A percentile compares a stretch with the other conserved stretches of the same genome.
Conservation (phyloP, 2,113 vertebrate genomes). For the Xiphophorus hellerii region DNA sequence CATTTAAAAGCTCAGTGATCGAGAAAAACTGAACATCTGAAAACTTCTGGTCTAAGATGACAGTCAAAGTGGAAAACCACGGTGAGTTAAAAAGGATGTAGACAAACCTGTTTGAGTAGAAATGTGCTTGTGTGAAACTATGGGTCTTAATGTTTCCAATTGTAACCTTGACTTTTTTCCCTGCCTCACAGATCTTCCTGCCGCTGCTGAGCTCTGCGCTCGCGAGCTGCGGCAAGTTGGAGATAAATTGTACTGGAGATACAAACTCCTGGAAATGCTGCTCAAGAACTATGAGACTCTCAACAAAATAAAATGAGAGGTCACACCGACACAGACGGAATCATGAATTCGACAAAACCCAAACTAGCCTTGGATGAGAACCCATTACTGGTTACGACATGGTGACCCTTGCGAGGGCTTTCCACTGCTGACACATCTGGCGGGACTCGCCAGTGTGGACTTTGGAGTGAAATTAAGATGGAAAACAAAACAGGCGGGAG, state of each 20-base stretch:
- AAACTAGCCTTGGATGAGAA: neutral
- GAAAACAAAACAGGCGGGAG: neutral
- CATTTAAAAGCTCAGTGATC: neutral
- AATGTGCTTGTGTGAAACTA: neutral
- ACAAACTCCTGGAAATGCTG: conserved; percentile 69
- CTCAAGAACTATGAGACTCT: conserved; percentile 58
- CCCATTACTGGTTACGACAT: neutral
- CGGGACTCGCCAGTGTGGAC: conserved; percentile 5
- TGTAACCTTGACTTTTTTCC: neutral
- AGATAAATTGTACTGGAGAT: conserved; percentile 69
- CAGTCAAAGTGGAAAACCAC: conserved; percentile 24
- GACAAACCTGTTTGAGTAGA: neutral
- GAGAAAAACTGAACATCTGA: neutral
- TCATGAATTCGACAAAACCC: neutral
- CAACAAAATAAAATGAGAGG: conserved; percentile 40
- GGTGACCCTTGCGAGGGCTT: neutral
- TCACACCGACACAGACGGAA: neutral
- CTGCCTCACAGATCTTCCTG: conserved; percentile 24
- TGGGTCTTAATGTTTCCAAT: neutral
- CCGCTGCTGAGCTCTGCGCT: conserved; percentile 38
- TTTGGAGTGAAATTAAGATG: neutral
- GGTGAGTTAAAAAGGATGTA: conserved; percentile 45
- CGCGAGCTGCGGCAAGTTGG: conserved; percentile 61
- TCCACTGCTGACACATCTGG: conserved; percentile 10
- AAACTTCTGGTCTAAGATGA: neutral